Conservation (phyloP, 2,113 vertebrate genomes). For the Triplophysa dalaica region DNA sequence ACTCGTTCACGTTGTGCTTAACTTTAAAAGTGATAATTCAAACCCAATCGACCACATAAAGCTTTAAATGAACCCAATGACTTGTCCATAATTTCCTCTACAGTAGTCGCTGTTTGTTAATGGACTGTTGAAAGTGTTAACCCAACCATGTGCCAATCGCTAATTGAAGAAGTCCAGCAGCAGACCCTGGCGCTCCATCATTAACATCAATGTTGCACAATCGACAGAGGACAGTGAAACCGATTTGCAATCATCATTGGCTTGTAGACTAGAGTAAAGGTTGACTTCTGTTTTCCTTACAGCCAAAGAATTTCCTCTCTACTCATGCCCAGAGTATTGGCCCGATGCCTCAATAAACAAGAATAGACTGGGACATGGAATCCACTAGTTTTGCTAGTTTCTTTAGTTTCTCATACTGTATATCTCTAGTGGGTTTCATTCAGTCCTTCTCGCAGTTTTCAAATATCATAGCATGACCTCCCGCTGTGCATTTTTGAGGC, state of each 20-base stretch:
- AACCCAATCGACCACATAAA: neutral
- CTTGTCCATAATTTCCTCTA: constrained; percentile 31
- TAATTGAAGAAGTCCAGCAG: constrained; percentile 27
- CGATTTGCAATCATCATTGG: neutral
- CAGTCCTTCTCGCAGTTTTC: neutral
- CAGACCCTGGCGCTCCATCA: neutral
- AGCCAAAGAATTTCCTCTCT: constrained; percentile 35
- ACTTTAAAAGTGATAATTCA: neutral
- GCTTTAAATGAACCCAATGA: constrained; percentile 34
- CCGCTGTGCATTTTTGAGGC: neutral
- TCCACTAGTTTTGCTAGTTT: neutral
- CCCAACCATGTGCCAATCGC: constrained; percentile 14
- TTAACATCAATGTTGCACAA: constrained; percentile 23
- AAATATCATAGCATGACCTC: neutral
- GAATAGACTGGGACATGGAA: constrained; percentile 18
- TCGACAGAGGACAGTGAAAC: neutral
- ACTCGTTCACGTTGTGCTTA: neutral
- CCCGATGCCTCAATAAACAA: constrained; percentile 30
- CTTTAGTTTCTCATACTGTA: neutral
- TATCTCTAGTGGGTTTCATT: neutral
- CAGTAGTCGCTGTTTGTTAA: constrained; percentile 30
- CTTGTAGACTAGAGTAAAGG: constrained; percentile 14
- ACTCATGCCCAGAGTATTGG: constrained; percentile 30
- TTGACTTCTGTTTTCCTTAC: constrained; percentile 28
- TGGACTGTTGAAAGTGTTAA: constrained; percentile 38